These are phyloP conservation scores for Corythaixoides concolor DNA, from an alignment of 2,113 vertebrate genomes.

Conservation along the genomic window DNA sequence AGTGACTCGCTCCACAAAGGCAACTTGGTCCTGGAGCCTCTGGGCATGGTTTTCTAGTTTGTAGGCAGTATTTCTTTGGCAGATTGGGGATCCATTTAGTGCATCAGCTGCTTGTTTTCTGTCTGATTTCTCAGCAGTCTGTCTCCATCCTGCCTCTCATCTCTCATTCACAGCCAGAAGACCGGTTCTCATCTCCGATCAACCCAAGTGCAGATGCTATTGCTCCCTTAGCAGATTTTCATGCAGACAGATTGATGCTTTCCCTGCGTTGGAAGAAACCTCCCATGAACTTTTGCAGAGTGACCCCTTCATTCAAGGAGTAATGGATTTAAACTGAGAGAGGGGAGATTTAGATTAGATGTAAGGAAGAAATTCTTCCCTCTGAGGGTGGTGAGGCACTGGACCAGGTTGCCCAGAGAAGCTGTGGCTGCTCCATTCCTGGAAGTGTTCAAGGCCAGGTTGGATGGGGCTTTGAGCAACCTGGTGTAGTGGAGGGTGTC, in stretches of 20 bases:
- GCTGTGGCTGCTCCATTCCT: too few relatives aligned
- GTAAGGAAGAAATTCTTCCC: too few relatives aligned
- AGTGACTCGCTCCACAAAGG: neutral
- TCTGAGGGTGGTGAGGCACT: too few relatives aligned
- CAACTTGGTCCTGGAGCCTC: neutral
- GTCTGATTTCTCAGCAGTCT: conserved; percentile 3
- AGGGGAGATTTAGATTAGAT: too few relatives aligned
- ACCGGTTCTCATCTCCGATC: neutral
- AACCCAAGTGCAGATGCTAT: neutral
- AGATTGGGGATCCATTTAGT: conserved; percentile 3
- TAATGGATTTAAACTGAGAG: too few relatives aligned
- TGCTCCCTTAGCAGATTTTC: conserved; percentile 43
- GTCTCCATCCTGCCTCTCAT: neutral
- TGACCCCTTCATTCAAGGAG: neutral
- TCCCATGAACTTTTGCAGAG: neutral
- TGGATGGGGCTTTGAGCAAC: too few relatives aligned
- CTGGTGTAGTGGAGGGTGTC: too few relatives aligned
- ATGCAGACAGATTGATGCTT: conserved; percentile 3
- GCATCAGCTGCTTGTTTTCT: neutral
- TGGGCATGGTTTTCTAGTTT: neutral
- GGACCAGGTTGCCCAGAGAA: too few relatives aligned
- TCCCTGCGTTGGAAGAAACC: neutral
- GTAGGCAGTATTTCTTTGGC: neutral
- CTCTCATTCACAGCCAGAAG: neutral
- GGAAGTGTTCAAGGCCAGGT: too few relatives aligned